These are phyloP conservation scores for Polyergus mexicanus DNA, from an alignment of 1,140 invertebrate species.

Conservation along the genomic window DNA sequence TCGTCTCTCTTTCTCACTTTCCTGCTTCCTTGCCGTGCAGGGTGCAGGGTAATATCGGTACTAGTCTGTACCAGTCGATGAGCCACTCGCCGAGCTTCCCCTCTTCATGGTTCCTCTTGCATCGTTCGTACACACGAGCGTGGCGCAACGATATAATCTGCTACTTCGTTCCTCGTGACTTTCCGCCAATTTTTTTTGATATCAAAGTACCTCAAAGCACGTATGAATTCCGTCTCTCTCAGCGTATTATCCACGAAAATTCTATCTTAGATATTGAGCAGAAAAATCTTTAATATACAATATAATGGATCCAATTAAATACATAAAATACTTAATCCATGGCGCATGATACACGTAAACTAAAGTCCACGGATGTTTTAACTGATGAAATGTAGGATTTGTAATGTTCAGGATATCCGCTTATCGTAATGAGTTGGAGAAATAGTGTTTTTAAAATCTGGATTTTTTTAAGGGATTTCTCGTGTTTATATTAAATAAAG, in stretches of 20 bases:
- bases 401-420: neutral
- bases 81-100: constrained; percentile 75
- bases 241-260: neutral
- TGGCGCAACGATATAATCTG: constrained; percentile 82
- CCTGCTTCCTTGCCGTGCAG: constrained; percentile 71
- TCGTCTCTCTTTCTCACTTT: constrained; percentile 29
- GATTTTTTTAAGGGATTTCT: neutral
- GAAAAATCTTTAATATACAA: neutral
- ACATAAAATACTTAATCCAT: neutral
- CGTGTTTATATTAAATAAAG: neutral
- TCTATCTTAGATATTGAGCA: neutral
- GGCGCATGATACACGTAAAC: neutral
- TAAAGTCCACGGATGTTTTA: neutral
- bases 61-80: constrained; percentile 84
- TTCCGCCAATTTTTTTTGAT: constrained; percentile 68
- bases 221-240: constrained; percentile 59
- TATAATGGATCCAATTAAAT: neutral
- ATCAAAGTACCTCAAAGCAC: constrained; percentile 61
- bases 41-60: constrained; percentile 84
- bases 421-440: neutral
- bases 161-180: constrained; percentile 74
- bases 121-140: constrained; percentile 79
- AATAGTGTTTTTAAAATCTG: neutral
- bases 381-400: neutral
- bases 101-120: constrained; percentile 74